phyloP scores from a whole-genome alignment of 2,113 vertebrate genomes.

The Larimichthys polyactis region DNA sequence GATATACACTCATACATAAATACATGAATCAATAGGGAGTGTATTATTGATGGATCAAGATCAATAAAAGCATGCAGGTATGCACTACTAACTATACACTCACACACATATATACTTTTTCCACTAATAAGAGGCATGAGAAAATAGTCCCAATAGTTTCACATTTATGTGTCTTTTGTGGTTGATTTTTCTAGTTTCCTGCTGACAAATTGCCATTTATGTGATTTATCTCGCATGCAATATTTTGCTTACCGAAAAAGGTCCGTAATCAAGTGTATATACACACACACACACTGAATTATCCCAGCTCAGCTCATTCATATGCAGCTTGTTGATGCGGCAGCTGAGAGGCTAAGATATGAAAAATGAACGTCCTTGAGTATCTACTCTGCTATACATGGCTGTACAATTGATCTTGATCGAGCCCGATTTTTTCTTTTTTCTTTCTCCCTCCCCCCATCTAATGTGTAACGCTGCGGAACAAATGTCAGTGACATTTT shows the following conservation, averaged over 20 bases:
- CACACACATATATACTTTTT: neutral
- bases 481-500: constrained; percentile 47
- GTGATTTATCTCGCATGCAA: neutral
- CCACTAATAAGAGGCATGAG: neutral
- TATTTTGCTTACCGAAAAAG: neutral
- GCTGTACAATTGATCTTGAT: constrained; percentile 59
- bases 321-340: constrained; percentile 49
- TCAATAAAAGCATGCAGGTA: neutral
- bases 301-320: constrained; percentile 41
- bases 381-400: constrained; percentile 18
- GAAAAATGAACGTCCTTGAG: constrained; percentile 65
- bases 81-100: no score
- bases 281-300: neutral
- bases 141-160: neutral
- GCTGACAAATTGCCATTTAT: neutral
- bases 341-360: constrained; percentile 43
- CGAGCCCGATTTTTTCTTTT: constrained; percentile 40
- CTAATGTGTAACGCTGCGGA: constrained; percentile 29
- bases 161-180: neutral
- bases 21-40: neutral
- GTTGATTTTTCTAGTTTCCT: neutral
- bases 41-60: constrained; percentile 1
- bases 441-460: neutral
- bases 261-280: neutral
- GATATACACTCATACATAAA: neutral